Base-by-base conservation (phyloP, 2,113 vertebrate species). In the Syngnathus scovelli region DNA sequence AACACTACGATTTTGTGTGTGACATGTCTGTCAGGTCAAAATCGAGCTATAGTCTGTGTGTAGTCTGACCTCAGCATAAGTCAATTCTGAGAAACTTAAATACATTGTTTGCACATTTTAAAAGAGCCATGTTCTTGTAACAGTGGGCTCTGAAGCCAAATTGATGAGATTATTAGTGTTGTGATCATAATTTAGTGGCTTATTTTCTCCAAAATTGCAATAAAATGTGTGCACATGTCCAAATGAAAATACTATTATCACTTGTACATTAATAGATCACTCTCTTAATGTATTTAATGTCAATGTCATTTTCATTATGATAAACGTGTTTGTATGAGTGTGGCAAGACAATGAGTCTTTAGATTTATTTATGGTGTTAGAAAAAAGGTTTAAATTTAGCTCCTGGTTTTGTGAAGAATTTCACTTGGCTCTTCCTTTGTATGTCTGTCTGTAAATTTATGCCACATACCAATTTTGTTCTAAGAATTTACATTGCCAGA, bases 401-500 rank as follows among this genome's bases (percentile, higher is more conserved):
- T n/a, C 65, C 67, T 79, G 71, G 74, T 67, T 61, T 75, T 54
- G 4, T 36, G 61, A 80, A 68, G 72, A 48, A 78, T 68, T 64
- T 72, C 71, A 71, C 66, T 76, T 75, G 66, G 68, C 77, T 77
- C 54, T 68, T 70, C 52, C 63, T 79, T 71, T 79, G 72, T 66
- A 76, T 72, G 68, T 69, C 72, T 76, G 66, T 58, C 68, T 74
- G 64, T 33, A 67, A 39, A 72, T 71, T 75, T 78, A 67, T 33
- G 72, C 67, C 72, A 39, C 39, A 51, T 33, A 55, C 56, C 62
- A 74, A 69, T 60, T 75, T 70, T 71, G 59, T 59, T 58, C 59
- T 70, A 52, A 71, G 64, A 54, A 70, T 75, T 49, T 66, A 75
- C 58, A 62, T 60, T 62, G 77, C 81, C 80, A 3, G 5, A 80